Percentiles rank a stretch among this genome's conserved stretches.
phyloP scores from a whole-genome alignment of 2,888 invertebrate species.

The Tigriopus californicus region DNA sequence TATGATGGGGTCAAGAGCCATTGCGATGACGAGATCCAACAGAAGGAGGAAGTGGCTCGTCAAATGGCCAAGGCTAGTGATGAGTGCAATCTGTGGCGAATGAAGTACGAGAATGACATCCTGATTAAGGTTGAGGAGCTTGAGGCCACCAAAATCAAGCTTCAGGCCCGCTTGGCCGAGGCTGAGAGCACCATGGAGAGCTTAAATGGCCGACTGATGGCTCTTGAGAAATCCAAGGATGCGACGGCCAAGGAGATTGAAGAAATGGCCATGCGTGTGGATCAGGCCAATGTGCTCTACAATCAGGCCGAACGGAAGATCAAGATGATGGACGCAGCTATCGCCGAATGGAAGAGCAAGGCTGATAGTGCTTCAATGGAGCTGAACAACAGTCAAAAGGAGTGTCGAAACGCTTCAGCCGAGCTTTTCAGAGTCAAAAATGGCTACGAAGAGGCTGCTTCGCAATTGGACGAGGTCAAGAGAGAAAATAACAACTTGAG shows the following conservation, averaged over 20 bases:
- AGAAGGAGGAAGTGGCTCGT: slow-evolving; percentile 93
- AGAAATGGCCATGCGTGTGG: slow-evolving; percentile 91
- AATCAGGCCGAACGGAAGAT: slow-evolving; percentile 98
- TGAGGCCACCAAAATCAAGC: slow-evolving; percentile 49
- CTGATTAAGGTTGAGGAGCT: slow-evolving; percentile 68
- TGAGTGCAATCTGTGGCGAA: slow-evolving; percentile 89
- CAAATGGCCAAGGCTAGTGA: slow-evolving; percentile 96
- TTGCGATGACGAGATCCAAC: slow-evolving; percentile 96
- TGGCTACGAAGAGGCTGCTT: slow-evolving; percentile 90
- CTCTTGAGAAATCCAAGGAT: slow-evolving; percentile 94
- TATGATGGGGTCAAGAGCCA: slow-evolving; percentile 71
- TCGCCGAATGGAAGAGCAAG: slow-evolving; percentile 99
- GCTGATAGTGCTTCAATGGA: slow-evolving; percentile 89
- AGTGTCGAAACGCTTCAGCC: slow-evolving; percentile 97
- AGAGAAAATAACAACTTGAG: slow-evolving; percentile 99
- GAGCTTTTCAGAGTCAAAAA: slow-evolving; percentile 96
- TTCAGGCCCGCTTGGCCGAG: slow-evolving; percentile 34
- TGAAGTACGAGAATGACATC: slow-evolving; percentile 95
- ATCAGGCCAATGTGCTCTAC: slow-evolving; percentile 86
- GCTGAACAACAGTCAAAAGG: slow-evolving; percentile 95
- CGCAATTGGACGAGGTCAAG: slow-evolving; percentile 90
- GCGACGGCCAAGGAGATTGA: slow-evolving; percentile 92
- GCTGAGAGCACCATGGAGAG: slow-evolving; percentile 32
- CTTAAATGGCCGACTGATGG: slow-evolving; percentile 86
- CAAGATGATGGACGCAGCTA: slow-evolving; percentile 99